Percentiles rank a stretch among this genome's conserved stretches.
These are phyloP conservation scores for Ennomos erosarius DNA, from an alignment of 2,888 invertebrate genomes.

Conservation along the genomic window DNA sequence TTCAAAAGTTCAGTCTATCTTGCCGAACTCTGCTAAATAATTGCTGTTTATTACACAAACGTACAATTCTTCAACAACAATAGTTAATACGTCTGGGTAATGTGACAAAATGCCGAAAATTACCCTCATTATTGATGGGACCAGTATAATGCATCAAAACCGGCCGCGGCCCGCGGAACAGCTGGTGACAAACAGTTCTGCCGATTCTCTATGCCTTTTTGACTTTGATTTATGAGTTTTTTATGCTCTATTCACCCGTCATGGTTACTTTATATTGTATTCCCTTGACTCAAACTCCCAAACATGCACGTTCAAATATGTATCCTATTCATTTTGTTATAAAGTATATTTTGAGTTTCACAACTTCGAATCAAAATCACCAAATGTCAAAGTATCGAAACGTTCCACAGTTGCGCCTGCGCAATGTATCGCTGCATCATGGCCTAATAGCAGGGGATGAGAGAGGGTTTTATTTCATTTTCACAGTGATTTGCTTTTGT, in stretches of 20 bases:
- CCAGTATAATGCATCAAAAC: constrained; percentile 65
- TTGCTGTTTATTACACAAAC: constrained; percentile 30
- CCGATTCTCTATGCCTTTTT: constrained; percentile 85
- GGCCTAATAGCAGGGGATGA: constrained; percentile 83
- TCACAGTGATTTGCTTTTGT: constrained; percentile 84
- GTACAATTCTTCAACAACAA: constrained; percentile 67
- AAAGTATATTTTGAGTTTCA: constrained; percentile 47
- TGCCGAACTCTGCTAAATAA: background rate
- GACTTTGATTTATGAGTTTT: constrained; percentile 86
- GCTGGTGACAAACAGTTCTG: constrained; percentile 80
- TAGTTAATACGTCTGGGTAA: constrained; percentile 76
- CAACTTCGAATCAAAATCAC: constrained; percentile 38
- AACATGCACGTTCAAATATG: constrained; percentile 34
- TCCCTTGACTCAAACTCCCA: constrained; percentile 50
- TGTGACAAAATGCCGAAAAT: constrained; percentile 83
- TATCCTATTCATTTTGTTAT: constrained; percentile 29
- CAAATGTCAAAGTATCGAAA: constrained; percentile 60
- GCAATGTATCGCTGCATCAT: constrained; percentile 83
- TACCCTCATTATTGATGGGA: constrained; percentile 84
- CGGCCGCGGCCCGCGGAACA: constrained; percentile 59
- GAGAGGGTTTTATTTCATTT: constrained; percentile 79
- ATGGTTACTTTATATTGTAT: constrained; percentile 75
- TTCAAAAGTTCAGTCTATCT: no score
- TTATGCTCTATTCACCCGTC: constrained; percentile 84
- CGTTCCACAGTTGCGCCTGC: constrained; percentile 66